Conservation (phyloP, 2,113 vertebrate genomes). For the Capreolus pygargus region DNA sequence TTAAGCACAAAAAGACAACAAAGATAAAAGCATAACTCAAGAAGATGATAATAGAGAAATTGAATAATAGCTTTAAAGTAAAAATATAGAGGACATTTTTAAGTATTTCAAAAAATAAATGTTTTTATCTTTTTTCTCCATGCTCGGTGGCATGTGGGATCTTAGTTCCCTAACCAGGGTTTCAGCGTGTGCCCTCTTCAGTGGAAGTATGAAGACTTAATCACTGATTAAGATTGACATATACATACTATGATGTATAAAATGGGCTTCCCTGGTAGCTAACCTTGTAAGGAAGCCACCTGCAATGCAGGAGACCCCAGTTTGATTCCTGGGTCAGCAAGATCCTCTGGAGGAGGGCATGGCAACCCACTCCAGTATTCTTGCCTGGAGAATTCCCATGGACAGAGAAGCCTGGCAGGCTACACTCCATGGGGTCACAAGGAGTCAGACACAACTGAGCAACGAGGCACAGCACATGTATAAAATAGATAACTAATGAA, state of each 20-base stretch:
- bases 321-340: not conserved
- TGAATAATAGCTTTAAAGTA: not conserved
- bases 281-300: not conserved
- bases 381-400: not conserved
- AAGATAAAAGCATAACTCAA: not conserved
- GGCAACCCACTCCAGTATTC: not conserved
- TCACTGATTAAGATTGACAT: not conserved
- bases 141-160: not conserved
- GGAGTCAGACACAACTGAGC: not conserved
- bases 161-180: not conserved
- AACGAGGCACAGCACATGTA: not conserved
- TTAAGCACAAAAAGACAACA: not conserved
- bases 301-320: not conserved
- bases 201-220: not conserved
- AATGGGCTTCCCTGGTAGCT: not conserved
- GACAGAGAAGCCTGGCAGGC: not conserved
- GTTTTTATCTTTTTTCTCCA: not conserved
- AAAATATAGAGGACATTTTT: not conserved
- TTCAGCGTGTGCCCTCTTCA: not conserved
- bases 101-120: not conserved
- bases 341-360: not conserved
- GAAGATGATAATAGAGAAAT: not conserved
- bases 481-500: not conserved
- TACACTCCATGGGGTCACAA: not conserved
- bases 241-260: not conserved